phyloP scores from a whole-genome alignment of 2,797 vertebrate genomes.

The Onychomys leucogaster region DNA sequence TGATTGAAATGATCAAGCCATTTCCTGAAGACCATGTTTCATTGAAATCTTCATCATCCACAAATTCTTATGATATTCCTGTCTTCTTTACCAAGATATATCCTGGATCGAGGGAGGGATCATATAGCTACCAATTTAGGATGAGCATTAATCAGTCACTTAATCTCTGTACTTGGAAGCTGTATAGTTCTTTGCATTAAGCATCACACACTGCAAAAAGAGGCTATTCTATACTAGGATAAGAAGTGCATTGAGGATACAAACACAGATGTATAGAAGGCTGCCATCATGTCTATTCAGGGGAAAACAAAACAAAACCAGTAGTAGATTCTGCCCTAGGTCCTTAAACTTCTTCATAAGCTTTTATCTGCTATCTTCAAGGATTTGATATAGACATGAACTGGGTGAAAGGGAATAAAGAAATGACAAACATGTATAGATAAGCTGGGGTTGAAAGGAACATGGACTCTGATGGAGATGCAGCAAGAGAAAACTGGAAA shows the following conservation, averaged over 20 bases:
- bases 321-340: background rate
- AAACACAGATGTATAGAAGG: background rate
- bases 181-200: background rate
- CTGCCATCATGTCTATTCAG: background rate
- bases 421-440: background rate
- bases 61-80: background rate
- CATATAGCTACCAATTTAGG: background rate
- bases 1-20: background rate
- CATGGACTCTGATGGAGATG: background rate
- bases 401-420: background rate
- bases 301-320: background rate
- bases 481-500: background rate
- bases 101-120: background rate
- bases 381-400: background rate
- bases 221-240: background rate
- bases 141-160: background rate
- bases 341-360: background rate
- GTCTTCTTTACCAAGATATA: background rate
- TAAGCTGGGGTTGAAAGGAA: background rate
- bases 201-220: background rate
- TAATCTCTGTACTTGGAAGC: background rate
- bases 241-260: background rate
- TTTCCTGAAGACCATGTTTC: background rate
- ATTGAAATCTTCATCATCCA: background rate
- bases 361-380: background rate